Evolutionary conservation across 2,113 vertebrate genomes (phyloP), one percentile per base, ranked within the genome.

Genomic region (Synchiropus splendidus): DNA sequence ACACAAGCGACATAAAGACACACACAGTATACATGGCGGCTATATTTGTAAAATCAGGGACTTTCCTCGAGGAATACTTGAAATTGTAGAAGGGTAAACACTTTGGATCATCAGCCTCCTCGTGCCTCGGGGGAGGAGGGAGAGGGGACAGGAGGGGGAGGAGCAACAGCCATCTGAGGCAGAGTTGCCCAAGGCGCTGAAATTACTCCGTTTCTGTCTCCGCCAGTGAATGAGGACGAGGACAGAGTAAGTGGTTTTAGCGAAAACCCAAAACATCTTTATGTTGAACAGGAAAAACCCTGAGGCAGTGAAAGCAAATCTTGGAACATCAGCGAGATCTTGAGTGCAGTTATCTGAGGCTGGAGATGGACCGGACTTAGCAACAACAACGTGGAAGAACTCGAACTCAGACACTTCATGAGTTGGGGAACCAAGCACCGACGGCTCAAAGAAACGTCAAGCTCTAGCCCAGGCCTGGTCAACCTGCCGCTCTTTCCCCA

Each of bases 1-100:
- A 54, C 13, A 46, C 1, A 36, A 53, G 5, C 58, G 59, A 51
- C 48, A 63, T 50, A 39, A 63, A 51, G 42, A 36, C 42, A 46
- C 15, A 14, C 3, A 34, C 13, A 57, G n/a, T 21, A 48, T 36
- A 42, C 31, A 43, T n/a, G 45, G 42, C 35, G 43, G 30, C 32
- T 45, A 16, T 13, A 34, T 49, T 39, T 45, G 31, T 8, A 54
- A 18, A 46, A 33, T 11, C 50, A 61, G 37, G n/a, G n/a, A n/a
- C n/a, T 41, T 49, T 44, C 16, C 10, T 21, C 15, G 6, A 56
- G 49, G 12, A 49, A 63, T 39, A 44, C 14, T 57, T 30, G 27
- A 41, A 2, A 32, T 9, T 17, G 16, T 39, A 48, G 48, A 51
- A 41, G 31, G 38, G 48, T 54, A 17, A 39, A 32, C 47, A 51